Percentiles rank a stretch among this genome's conserved stretches.
These are phyloP conservation scores for Drosophila burlai DNA, from an alignment of 1,140 invertebrate species.

Conservation along the genomic window DNA sequence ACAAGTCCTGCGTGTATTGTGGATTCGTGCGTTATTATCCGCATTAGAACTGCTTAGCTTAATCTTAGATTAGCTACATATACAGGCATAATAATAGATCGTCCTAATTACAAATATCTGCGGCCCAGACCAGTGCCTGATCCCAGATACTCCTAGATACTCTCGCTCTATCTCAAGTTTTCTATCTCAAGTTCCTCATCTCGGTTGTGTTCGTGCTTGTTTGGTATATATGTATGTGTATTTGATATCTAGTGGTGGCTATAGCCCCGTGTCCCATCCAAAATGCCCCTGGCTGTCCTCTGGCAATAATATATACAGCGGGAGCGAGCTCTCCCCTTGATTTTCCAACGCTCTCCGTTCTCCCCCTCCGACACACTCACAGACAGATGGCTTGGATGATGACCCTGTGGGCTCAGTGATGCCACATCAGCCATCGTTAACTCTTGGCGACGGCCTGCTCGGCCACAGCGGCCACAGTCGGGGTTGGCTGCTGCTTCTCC, in stretches of 20 bases:
- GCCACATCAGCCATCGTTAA: constrained; percentile 69
- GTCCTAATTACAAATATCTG: constrained; percentile 29
- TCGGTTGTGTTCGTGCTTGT: not conserved
- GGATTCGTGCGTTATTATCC: not conserved
- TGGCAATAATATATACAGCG: constrained; percentile 22
- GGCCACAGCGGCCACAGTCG: not conserved
- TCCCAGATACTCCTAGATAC: not conserved
- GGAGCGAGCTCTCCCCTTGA: not conserved
- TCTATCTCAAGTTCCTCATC: not conserved
- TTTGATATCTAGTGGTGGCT: not conserved
- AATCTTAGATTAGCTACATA: constrained; percentile 8
- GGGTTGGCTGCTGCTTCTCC: constrained; percentile 59
- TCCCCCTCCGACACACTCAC: constrained; percentile 39
- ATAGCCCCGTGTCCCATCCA: constrained; percentile 4
- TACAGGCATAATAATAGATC: constrained; percentile 4
- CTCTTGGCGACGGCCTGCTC: constrained; percentile 58
- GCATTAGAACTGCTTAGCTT: constrained; percentile 2
- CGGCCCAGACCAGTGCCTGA: not conserved
- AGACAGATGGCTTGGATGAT: constrained; percentile 57
- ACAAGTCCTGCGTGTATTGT: constrained; percentile 15
- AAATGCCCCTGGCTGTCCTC: constrained; percentile 3
- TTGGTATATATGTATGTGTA: constrained; percentile 3
- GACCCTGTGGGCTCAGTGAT: constrained; percentile 58
- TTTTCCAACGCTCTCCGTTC: constrained; percentile 8
- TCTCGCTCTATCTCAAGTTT: not conserved